Evolutionary conservation across 1,140 invertebrate species (phyloP).

Genomic region (Aphelinus atriplicis): DNA sequence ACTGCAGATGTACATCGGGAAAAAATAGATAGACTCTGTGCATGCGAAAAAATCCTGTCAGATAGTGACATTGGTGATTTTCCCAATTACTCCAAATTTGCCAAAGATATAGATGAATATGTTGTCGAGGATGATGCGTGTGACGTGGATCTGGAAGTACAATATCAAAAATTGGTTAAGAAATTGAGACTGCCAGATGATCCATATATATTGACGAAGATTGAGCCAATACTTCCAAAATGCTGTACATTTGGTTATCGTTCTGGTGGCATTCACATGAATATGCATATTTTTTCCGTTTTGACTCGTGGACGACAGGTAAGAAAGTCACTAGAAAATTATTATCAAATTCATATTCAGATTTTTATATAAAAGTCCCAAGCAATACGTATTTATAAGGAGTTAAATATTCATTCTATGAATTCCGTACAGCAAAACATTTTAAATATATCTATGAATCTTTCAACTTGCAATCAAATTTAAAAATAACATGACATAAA

Average conservation of each 20-base stretch:
- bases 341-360: too few species aligned
- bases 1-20: neutral
- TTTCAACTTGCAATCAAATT: too few species aligned
- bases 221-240: constrained; percentile 49
- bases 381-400: too few species aligned
- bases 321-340: constrained; percentile 1
- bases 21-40: constrained; percentile 43
- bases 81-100: constrained; percentile 38
- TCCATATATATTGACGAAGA: constrained; percentile 54
- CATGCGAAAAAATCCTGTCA: constrained; percentile 49
- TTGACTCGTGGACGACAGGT: constrained; percentile 60
- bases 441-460: too few species aligned
- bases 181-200: constrained; percentile 51
- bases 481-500: too few species aligned
- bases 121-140: constrained; percentile 48
- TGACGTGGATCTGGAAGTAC: constrained; percentile 51
- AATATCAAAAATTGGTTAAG: constrained; percentile 50
- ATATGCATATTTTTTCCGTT: constrained; percentile 55
- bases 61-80: constrained; percentile 43
- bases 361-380: too few species aligned
- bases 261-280: constrained; percentile 53
- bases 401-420: too few species aligned
- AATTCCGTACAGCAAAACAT: too few species aligned
- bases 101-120: constrained; percentile 39
- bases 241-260: constrained; percentile 52